Conservation (phyloP, 2,797 vertebrate species). For the Dromococcyx pavoninus region DNA sequence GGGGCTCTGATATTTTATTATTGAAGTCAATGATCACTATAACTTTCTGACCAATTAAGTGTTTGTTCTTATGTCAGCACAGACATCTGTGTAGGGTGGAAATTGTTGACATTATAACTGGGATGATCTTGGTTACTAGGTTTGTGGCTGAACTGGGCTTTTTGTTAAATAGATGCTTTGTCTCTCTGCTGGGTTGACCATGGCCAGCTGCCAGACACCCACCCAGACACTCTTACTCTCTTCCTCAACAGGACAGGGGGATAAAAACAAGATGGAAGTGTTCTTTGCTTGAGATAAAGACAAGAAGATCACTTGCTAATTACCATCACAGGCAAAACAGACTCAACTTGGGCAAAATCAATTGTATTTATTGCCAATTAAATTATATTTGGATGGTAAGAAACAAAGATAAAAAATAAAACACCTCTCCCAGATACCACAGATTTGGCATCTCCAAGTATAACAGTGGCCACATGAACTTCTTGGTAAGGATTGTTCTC, state of each 20-base stretch:
- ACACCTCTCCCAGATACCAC: neutral
- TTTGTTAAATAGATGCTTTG: neutral
- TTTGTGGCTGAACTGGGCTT: neutral
- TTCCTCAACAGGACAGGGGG: neutral
- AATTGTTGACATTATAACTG: neutral
- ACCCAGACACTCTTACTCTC: neutral
- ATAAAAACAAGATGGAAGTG: neutral
- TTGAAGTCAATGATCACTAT: neutral
- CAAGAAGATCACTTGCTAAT: neutral
- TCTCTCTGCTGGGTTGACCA: neutral
- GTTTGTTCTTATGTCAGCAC: neutral
- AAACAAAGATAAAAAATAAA: neutral
- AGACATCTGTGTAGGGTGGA: neutral
- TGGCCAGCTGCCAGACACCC: neutral
- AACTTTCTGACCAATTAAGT: neutral
- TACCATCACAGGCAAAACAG: neutral
- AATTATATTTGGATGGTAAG: neutral
- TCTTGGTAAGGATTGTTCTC: neutral
- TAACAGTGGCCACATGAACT: accelerated
- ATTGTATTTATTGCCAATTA: neutral
- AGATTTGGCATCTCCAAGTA: neutral
- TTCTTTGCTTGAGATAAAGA: neutral
- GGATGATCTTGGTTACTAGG: neutral
- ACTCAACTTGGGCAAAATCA: neutral
- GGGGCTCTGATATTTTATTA: neutral